phyloP scores from a whole-genome alignment of 2,888 invertebrate genomes.

The Salpingus planirostris region DNA sequence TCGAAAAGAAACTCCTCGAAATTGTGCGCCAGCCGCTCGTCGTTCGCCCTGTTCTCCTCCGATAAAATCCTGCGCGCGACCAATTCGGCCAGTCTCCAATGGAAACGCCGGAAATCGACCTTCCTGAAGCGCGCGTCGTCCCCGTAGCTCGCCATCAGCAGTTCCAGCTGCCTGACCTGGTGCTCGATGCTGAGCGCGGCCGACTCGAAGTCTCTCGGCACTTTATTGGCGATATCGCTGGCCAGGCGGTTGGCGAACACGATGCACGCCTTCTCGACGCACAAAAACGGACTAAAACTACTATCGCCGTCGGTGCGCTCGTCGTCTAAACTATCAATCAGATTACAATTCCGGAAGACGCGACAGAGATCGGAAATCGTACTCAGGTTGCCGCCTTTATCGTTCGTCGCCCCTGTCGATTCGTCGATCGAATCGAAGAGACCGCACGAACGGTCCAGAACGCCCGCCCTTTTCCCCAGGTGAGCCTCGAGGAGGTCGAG shows the following conservation, averaged over 20 bases:
- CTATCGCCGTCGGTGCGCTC: conserved; percentile 1
- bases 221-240: conserved; percentile 43
- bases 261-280: conserved; percentile 52
- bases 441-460: conserved; percentile 12
- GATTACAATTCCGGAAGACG: conserved; percentile 48
- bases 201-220: conserved; percentile 37
- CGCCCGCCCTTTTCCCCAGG: conserved; percentile 41
- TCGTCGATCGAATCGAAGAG: neutral
- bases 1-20: conserved; percentile 24
- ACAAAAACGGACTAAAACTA: conserved; percentile 42
- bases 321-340: conserved; percentile 28
- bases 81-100: conserved; percentile 55
- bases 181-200: conserved; percentile 48
- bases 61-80: conserved; percentile 50
- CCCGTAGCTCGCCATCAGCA: conserved; percentile 59
- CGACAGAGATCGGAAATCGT: conserved; percentile 53
- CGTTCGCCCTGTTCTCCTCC: too few species aligned
- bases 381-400: conserved; percentile 29
- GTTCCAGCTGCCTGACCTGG: conserved; percentile 60
- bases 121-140: conserved; percentile 54
- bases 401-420: neutral
- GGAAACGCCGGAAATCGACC: conserved; percentile 55
- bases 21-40: conserved; percentile 25
- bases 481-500: conserved; percentile 65
- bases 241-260: conserved; percentile 65